Percentiles rank a stretch among this genome's conserved stretches.
Evolutionary conservation across 2,888 invertebrate species (phyloP).

Genomic region (Platerodrilus igneus): DNA sequence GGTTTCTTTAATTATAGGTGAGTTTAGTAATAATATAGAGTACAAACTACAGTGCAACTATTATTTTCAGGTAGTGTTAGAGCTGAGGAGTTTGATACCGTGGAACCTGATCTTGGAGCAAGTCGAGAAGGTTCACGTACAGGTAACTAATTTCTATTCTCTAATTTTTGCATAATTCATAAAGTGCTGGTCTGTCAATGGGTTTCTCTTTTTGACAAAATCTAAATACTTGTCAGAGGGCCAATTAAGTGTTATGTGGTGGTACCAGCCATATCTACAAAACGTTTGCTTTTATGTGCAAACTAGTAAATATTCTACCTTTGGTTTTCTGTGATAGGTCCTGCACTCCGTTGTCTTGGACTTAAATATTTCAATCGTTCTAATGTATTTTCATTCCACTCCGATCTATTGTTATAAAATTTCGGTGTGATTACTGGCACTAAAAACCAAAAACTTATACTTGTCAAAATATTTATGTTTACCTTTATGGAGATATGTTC

Average conservation of each 20-base stretch:
- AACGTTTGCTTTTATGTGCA: constrained; percentile 5
- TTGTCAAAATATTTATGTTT: background rate
- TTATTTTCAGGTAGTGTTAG: constrained; percentile 38
- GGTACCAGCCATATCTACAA: constrained; percentile 47
- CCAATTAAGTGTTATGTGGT: constrained; percentile 35
- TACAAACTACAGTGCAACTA: background rate
- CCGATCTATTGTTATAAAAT: constrained; percentile 35
- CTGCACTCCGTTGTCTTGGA: constrained; percentile 38
- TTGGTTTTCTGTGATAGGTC: constrained; percentile 46
- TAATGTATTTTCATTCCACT: constrained; percentile 28
- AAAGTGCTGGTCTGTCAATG: constrained; percentile 40
- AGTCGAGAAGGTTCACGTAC: constrained; percentile 86
- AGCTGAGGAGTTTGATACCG: constrained; percentile 51
- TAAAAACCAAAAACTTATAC: constrained; percentile 26
- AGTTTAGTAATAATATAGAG: constrained; percentile 21
- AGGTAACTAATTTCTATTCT: constrained; percentile 54
- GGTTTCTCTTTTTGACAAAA: constrained; percentile 49
- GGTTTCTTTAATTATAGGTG: constrained; percentile 39
- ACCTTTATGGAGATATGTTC: constrained; percentile 25
- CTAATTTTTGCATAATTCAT: constrained; percentile 42
- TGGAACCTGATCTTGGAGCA: constrained; percentile 77
- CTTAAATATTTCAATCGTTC: constrained; percentile 35
- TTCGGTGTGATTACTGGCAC: constrained; percentile 40
- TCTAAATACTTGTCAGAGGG: constrained; percentile 41
- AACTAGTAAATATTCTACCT: constrained; percentile 29